Base-by-base conservation (phyloP, 2,113 vertebrate species). In the Siniperca chuatsi region DNA sequence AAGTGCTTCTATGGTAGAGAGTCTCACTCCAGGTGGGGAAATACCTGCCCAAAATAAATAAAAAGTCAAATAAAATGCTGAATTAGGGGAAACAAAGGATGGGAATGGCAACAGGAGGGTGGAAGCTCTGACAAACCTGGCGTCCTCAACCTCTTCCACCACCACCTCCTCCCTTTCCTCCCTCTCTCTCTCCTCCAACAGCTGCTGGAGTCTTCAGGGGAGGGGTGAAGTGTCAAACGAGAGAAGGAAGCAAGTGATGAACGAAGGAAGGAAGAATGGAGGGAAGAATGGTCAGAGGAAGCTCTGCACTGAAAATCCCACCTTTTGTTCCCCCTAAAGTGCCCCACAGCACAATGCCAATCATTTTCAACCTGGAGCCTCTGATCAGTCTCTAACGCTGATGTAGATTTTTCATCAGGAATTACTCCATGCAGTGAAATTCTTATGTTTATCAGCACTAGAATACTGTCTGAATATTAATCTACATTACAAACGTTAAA, bases 101-200 rank as follows among this genome's bases (percentile, higher is more conserved):
- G 83, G 77, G 77, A 71, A 67, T 71, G 86, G 82, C 78, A 79
- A 72, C 73, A 70, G 88, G 83, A 90, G 89, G 89, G 87, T 81
- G 90, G 89, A 82, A 86, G 90, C 88, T 87, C 66, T 52, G 84
- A 96, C 95, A 94, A 95, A 96, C 96, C 96, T 96, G 94, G 72
- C 87, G 46, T 93, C 94, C 91, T 93, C 94, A 84, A 93, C 92
- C 91, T 94, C 94, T 86, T 93, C 90, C 90, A 87, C 92, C 90
- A 79, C 91, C 91, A 79, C 90, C 86, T 91, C 90, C 94, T 94
- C 93, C 94, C 91, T 89, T 82, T 97, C 97, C 96, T 97, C 97
- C 96, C 95, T 97, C 92, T 96, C 97, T 87, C 95, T 97, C 96
- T 98, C 97, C 94, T 97, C 97, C 96, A 98, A 97, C 97, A 97